Conservation (phyloP, 2,797 vertebrate species). For the Myotis planiceps region DNA sequence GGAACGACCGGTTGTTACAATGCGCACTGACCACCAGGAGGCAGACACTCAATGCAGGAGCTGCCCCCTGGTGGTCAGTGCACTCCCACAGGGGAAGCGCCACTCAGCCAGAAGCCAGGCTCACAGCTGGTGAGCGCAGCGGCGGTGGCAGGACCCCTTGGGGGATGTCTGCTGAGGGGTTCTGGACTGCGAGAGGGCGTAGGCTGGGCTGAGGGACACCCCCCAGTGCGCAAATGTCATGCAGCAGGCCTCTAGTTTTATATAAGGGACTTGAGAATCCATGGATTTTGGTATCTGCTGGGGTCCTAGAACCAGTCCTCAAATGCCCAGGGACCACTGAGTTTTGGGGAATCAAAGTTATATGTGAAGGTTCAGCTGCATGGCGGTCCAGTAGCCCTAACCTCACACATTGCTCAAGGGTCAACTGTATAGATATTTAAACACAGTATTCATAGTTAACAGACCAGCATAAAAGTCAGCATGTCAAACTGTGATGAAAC, state of each 20-base stretch:
- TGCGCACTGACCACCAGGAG: too few species aligned
- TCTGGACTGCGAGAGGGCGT: too few species aligned
- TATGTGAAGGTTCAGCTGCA: neutral
- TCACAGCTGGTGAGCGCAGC: too few species aligned
- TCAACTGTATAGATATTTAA: neutral
- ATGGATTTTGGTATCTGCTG: neutral
- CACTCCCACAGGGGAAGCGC: too few species aligned
- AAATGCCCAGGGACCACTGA: neutral
- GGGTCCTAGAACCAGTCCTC: neutral
- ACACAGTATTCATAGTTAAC: neutral
- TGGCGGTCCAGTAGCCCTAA: neutral
- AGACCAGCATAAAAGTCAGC: neutral
- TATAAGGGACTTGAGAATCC: neutral
- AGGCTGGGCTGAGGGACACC: too few species aligned
- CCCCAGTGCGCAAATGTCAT: too few species aligned
- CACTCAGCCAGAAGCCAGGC: too few species aligned
- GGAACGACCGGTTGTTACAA: too few species aligned
- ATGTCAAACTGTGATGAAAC: neutral
- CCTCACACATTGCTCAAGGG: neutral
- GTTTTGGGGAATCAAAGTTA: neutral
- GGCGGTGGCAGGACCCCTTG: too few species aligned
- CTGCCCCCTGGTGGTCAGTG: too few species aligned
- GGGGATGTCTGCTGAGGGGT: too few species aligned
- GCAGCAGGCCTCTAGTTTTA: neutral
- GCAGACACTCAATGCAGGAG: too few species aligned